phyloP scores from a whole-genome alignment of 2,797 vertebrate genomes.

The Coendou prehensilis region DNA sequence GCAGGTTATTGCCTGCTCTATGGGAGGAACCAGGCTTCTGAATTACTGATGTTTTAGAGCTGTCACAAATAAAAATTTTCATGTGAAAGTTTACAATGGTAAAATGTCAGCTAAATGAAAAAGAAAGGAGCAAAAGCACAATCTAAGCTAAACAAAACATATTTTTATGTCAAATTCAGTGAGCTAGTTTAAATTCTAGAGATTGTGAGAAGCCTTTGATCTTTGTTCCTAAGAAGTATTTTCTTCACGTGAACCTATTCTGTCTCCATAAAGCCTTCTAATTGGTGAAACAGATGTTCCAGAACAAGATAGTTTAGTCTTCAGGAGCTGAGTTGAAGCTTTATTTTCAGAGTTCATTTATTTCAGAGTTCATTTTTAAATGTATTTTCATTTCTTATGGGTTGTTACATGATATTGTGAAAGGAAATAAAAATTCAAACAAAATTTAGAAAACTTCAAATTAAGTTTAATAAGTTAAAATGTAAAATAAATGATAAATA shows the following conservation, averaged over 20 bases:
- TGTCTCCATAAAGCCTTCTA: slow-evolving; percentile 29
- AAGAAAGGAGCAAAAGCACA: neutral
- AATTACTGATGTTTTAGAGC: slow-evolving; percentile 28
- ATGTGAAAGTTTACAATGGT: neutral
- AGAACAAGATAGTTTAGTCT: neutral
- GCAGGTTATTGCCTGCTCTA: neutral
- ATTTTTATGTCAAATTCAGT: neutral
- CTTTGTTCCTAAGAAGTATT: neutral
- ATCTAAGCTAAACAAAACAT: neutral
- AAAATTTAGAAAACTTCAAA: slow-evolving; percentile 63
- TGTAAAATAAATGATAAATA: slow-evolving; percentile 32
- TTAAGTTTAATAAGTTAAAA: slow-evolving; percentile 64
- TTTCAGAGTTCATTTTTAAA: neutral
- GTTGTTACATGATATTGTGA: neutral
- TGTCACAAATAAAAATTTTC: slow-evolving; percentile 6
- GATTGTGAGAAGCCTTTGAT: neutral
- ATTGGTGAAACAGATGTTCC: slow-evolving; percentile 2
- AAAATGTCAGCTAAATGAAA: slow-evolving; percentile 24
- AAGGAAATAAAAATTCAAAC: slow-evolving; percentile 45
- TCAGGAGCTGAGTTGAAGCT: neutral
- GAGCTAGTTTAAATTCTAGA: neutral
- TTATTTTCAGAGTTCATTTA: neutral
- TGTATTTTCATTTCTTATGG: slow-evolving; percentile 33
- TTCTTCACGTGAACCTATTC: neutral
- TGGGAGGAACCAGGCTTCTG: neutral